A percentile compares a stretch with the other conserved stretches of the same genome.
Conservation (phyloP, 2,888 invertebrate species). For the Oscheius onirici region DNA sequence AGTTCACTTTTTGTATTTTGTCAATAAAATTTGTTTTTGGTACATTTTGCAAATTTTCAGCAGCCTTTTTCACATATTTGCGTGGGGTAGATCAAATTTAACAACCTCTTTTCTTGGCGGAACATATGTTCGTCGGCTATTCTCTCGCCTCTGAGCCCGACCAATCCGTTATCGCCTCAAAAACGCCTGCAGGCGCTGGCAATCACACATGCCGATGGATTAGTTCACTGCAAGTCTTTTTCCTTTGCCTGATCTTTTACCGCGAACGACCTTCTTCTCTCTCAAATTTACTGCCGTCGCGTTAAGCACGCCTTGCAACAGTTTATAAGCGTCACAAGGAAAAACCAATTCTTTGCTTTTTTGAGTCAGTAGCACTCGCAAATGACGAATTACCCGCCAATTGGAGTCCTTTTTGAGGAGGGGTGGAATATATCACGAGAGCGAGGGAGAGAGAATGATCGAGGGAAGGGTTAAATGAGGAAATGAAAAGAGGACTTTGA, state of each 20-base stretch:
- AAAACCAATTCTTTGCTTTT: no score
- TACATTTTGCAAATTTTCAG: neutral
- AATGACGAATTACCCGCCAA: neutral
- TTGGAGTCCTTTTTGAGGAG: no score
- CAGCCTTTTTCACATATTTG: neutral
- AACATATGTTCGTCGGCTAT: constrained; percentile 6
- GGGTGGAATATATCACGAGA: neutral
- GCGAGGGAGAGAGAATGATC: neutral
- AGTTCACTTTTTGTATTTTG: constrained; percentile 35
- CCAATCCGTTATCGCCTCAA: constrained; percentile 6
- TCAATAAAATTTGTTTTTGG: neutral
- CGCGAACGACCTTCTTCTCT: no score
- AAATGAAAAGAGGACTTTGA: neutral
- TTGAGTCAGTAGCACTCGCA: neutral
- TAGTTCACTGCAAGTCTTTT: neutral
- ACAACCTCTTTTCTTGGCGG: neutral
- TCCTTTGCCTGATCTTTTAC: no score
- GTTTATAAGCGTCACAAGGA: no score
- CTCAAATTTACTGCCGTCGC: no score
- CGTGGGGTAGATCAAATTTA: neutral
- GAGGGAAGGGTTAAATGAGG: no score
- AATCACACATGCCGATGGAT: constrained; percentile 3
- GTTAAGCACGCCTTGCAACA: no score
- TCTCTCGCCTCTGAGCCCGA: no score
- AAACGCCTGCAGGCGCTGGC: constrained; percentile 1